phyloP scores from a whole-genome alignment of 2,797 vertebrate genomes.

The Myripristis murdjan region DNA sequence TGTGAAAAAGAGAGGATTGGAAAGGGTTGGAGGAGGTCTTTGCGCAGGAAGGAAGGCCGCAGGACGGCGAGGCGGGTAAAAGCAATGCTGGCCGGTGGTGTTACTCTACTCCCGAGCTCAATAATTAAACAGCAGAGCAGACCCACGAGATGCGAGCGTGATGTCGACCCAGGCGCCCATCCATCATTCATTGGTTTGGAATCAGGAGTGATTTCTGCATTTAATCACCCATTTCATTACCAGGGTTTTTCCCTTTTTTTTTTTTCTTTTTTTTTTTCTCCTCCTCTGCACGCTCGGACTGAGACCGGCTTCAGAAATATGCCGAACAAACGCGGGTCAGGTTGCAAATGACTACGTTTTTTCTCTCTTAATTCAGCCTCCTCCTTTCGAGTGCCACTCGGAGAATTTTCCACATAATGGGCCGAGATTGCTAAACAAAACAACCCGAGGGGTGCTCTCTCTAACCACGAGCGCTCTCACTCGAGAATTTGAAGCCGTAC shows the following conservation, averaged over 20 bases:
- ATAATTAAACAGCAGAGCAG: constrained; percentile 71
- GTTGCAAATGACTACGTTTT: constrained; percentile 26
- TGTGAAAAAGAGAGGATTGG: constrained; percentile 9
- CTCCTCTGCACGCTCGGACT: no score
- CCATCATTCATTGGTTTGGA: constrained; percentile 72
- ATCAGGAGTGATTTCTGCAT: constrained; percentile 54
- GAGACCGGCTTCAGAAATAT: no score
- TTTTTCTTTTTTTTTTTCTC: constrained; percentile 1
- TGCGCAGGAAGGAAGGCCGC: constrained; percentile 12
- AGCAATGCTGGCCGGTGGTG: constrained; percentile 51
- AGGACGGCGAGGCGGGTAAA: constrained; percentile 37
- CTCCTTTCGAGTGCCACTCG: constrained; percentile 1
- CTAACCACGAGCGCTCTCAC: constrained; percentile 21
- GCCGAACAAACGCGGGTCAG: constrained; percentile 50
- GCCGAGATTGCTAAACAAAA: constrained; percentile 23
- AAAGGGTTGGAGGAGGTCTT: constrained; percentile 11
- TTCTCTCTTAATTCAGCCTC: constrained; percentile 16
- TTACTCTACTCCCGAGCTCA: constrained; percentile 63
- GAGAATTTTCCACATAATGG: constrained; percentile 21
- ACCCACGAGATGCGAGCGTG: constrained; percentile 55
- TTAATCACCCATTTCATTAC: constrained; percentile 66
- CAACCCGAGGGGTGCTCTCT: constrained; percentile 22
- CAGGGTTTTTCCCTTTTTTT: constrained; percentile 16
- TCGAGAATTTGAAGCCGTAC: constrained; percentile 48
- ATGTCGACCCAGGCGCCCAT: constrained; percentile 68